Conservation (phyloP, 2,888 invertebrate species). For the Acanthoscelides obtectus region DNA sequence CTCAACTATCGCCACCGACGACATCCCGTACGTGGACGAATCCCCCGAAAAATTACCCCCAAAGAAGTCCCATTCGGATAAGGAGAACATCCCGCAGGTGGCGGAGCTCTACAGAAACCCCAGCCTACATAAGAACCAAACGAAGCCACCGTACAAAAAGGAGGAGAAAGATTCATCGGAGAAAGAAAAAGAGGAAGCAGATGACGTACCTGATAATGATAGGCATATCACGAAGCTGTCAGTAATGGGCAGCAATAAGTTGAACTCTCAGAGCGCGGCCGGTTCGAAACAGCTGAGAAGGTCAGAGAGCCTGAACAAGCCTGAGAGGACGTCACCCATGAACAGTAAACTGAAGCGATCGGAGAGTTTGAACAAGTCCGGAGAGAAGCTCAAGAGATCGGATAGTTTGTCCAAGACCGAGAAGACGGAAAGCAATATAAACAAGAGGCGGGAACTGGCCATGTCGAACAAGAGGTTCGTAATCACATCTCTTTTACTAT, state of each 20-base stretch:
- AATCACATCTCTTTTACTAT: not conserved
- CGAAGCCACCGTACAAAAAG: conserved; percentile 31
- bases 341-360: conserved; percentile 55
- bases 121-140: conserved; percentile 50
- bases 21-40: conserved; percentile 70
- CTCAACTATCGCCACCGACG: conserved; percentile 47
- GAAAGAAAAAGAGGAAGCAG: conserved; percentile 46
- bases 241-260: conserved; percentile 25
- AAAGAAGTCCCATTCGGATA: conserved; percentile 33
- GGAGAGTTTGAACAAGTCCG: conserved; percentile 56
- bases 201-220: conserved; percentile 40
- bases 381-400: conserved; percentile 54
- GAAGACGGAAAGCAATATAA: conserved; percentile 75
- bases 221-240: conserved; percentile 31
- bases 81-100: conserved; percentile 41
- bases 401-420: conserved; percentile 67
- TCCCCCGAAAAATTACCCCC: conserved; percentile 52
- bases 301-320: conserved; percentile 60
- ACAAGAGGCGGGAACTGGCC: conserved; percentile 61
- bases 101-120: conserved; percentile 49
- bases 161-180: conserved; percentile 44
- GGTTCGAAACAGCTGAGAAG: conserved; percentile 51
- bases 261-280: conserved; percentile 27
- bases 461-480: conserved; percentile 43
- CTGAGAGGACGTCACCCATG: conserved; percentile 47